A percentile compares a stretch with the other conserved stretches of the same genome.
Conservation (phyloP, 2,888 invertebrate species). For the Auanema freiburgensis region DNA sequence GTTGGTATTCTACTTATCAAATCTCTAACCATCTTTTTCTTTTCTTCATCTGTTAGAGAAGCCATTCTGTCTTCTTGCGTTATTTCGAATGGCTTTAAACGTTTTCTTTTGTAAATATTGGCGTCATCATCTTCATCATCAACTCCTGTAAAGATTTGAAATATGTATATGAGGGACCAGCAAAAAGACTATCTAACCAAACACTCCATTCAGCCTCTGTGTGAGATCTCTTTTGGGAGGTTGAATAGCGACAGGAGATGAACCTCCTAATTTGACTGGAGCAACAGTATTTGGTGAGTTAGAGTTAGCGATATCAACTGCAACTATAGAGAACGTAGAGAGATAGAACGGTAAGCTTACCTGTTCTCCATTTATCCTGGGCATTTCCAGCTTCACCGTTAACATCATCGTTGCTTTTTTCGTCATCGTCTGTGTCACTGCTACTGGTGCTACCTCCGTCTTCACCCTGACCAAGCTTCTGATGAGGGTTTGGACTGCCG, state of each 20-base stretch:
- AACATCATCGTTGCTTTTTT: constrained; percentile 4
- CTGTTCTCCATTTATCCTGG: constrained; percentile 10
- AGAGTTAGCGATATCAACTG: neutral
- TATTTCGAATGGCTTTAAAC: constrained; percentile 59
- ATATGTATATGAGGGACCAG: no score
- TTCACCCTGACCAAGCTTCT: constrained; percentile 45
- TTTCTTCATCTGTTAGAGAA: constrained; percentile 75
- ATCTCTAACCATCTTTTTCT: constrained; percentile 90
- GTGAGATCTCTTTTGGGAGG: constrained; percentile 17
- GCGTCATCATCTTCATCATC: constrained; percentile 54
- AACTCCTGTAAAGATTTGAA: neutral
- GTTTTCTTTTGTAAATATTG: constrained; percentile 38
- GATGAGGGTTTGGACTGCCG: constrained; percentile 55
- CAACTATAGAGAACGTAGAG: neutral
- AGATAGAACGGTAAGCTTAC: constrained; percentile 12
- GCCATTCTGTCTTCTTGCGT: constrained; percentile 58
- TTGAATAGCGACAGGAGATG: neutral
- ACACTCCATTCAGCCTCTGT: constrained; percentile 46
- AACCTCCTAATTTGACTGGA: neutral
- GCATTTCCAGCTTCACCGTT: neutral
- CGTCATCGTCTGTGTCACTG: constrained; percentile 21
- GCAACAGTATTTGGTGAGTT: neutral
- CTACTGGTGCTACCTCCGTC: constrained; percentile 17
- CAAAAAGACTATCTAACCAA: constrained; percentile 30
- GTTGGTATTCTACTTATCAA: constrained; percentile 98